Conservation (phyloP, 2,113 vertebrate species). For the Centropus unirufus region DNA sequence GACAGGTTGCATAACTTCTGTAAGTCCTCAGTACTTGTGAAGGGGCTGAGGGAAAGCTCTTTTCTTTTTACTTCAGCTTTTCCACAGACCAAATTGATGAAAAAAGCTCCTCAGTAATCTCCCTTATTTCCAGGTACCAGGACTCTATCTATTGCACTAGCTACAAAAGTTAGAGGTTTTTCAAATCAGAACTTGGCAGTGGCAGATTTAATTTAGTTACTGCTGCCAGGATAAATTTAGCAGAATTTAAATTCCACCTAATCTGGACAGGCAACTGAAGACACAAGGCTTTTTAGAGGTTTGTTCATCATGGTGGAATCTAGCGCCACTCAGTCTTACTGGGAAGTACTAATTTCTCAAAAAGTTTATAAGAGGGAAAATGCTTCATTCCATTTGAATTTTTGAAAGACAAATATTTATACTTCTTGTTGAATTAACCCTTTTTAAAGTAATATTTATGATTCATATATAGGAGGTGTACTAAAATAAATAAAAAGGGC, state of each 20-base stretch:
- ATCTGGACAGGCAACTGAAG: neutral
- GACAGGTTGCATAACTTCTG: neutral
- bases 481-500: neutral
- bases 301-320: neutral
- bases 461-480: neutral
- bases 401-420: neutral
- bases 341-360: neutral
- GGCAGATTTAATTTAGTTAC: neutral
- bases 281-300: neutral
- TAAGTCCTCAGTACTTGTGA: neutral
- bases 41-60: neutral
- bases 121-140: neutral
- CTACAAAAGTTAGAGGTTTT: neutral
- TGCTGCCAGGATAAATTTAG: neutral
- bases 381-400: neutral
- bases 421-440: neutral
- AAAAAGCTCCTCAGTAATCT: neutral
- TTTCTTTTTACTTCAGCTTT: neutral
- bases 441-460: neutral
- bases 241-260: neutral
- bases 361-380: neutral
- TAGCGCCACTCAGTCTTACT: neutral
- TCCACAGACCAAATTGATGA: neutral
- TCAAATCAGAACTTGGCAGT: neutral
- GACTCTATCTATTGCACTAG: neutral